These are phyloP conservation scores for Rhagophthalmus giganteus DNA, from an alignment of 2,888 invertebrate genomes.

Conservation along the genomic window DNA sequence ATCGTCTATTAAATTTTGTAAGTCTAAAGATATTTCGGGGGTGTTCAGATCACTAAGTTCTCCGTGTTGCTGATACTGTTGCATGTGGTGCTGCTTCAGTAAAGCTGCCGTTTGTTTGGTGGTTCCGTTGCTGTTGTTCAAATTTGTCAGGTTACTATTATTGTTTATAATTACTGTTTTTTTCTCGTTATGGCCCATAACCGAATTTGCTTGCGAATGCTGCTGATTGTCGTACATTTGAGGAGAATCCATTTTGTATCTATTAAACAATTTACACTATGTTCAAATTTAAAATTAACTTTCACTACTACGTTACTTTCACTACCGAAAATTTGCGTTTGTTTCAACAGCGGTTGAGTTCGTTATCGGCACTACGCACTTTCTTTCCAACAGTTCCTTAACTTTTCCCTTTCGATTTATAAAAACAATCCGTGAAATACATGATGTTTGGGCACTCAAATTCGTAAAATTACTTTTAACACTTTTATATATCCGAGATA, in stretches of 20 bases:
- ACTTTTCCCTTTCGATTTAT: slow-evolving; percentile 14
- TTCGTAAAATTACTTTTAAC: not conserved
- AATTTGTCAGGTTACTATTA: slow-evolving; percentile 56
- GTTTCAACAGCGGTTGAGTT: slow-evolving; percentile 17
- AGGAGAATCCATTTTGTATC: slow-evolving; percentile 78
- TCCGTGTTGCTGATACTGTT: slow-evolving; percentile 72
- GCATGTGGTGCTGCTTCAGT: slow-evolving; percentile 68
- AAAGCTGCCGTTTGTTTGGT: slow-evolving; percentile 62
- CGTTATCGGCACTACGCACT: slow-evolving; percentile 40
- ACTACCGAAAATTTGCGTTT: slow-evolving; percentile 40
- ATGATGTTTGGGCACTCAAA: not conserved
- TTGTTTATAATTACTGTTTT: slow-evolving; percentile 55
- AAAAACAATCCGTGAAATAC: not conserved
- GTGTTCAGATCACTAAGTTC: slow-evolving; percentile 88
- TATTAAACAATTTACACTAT: too few relatives aligned
- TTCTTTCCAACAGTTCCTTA: slow-evolving; percentile 34
- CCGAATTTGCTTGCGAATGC: slow-evolving; percentile 55
- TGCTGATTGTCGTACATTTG: slow-evolving; percentile 83
- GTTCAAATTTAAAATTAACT: slow-evolving; percentile 33
- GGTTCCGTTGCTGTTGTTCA: slow-evolving; percentile 55
- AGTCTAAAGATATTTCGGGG: slow-evolving; percentile 88
- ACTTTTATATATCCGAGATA: not conserved
- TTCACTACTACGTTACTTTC: slow-evolving; percentile 45
- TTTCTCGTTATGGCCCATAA: slow-evolving; percentile 64
- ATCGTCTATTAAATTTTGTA: slow-evolving; percentile 91